A percentile compares a stretch with the other conserved stretches of the same genome.
These are phyloP conservation scores for Halisarca cf. caerulea DNA, from an alignment of 37 sponge, comb jelly and placozoan species.

Conservation along the genomic window DNA sequence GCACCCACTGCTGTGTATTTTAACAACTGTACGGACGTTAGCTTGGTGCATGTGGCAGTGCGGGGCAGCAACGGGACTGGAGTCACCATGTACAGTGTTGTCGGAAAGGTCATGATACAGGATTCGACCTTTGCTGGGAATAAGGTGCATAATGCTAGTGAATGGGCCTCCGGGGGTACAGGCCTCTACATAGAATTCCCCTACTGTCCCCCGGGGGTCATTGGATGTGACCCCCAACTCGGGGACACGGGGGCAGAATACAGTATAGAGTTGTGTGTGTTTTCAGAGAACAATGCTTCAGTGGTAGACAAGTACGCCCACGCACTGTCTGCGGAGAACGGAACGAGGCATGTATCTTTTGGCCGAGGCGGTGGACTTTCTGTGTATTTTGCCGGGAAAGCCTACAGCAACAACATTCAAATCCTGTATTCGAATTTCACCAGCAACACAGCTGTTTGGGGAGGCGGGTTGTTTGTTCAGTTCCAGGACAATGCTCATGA, in stretches of 20 bases:
- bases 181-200: conserved; percentile 56
- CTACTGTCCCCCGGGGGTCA: background rate
- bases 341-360: conserved; percentile 49
- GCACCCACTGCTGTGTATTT: conserved; percentile 28
- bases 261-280: conserved; percentile 26
- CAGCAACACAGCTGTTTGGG: conserved; percentile 63
- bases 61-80: conserved; percentile 29
- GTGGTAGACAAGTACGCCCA: background rate
- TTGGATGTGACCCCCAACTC: background rate
- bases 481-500: conserved; percentile 28
- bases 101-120: conserved; percentile 16
- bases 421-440: conserved; percentile 42
- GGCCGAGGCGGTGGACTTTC: conserved; percentile 78
- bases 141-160: background rate
- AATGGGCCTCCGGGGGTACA: conserved; percentile 21
- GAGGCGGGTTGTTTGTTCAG: conserved; percentile 69
- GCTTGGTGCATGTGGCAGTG: conserved; percentile 8
- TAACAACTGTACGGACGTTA: conserved; percentile 36
- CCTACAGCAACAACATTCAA: conserved; percentile 37
- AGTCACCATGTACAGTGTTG: conserved; percentile 39
- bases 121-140: conserved; percentile 34
- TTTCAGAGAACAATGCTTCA: conserved; percentile 20
- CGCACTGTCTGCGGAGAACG: background rate
- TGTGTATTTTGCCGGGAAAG: conserved; percentile 58
- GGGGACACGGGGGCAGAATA: background rate